These are phyloP conservation scores for Drosophila parvula DNA, from an alignment of 1,140 invertebrate species.

Conservation along the genomic window DNA sequence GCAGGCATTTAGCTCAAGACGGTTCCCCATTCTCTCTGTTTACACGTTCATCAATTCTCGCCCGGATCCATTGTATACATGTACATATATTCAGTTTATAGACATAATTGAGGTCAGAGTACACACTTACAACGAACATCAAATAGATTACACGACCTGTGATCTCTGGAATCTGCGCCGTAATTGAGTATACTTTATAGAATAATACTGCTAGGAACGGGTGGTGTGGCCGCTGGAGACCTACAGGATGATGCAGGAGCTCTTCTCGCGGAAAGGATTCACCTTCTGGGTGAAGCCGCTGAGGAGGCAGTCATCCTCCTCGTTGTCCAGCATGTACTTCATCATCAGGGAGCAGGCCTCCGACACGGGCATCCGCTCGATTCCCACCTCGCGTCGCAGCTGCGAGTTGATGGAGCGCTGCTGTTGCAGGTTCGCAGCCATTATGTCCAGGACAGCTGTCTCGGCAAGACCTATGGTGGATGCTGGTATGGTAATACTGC, in stretches of 20 bases:
- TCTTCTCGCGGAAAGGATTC: slow-evolving; percentile 98
- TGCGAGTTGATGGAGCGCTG: slow-evolving; percentile 97
- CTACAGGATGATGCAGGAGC: slow-evolving; percentile 93
- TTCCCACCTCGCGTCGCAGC: slow-evolving; percentile 94
- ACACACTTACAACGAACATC: slow-evolving; percentile 72
- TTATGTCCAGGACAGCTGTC: slow-evolving; percentile 94
- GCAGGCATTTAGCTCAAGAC: slow-evolving; percentile 65
- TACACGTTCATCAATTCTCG: slow-evolving; percentile 42
- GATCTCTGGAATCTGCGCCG: slow-evolving; percentile 28
- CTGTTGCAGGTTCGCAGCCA: slow-evolving; percentile 95
- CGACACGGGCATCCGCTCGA: slow-evolving; percentile 94
- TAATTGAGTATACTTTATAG: slow-evolving; percentile 46
- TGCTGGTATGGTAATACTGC: slow-evolving; percentile 34
- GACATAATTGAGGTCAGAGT: slow-evolving; percentile 78
- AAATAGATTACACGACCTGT: slow-evolving; percentile 60
- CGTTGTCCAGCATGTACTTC: slow-evolving; percentile 95
- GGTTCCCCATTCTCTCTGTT: slow-evolving; percentile 49
- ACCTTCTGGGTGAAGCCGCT: slow-evolving; percentile 98
- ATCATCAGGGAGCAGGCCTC: slow-evolving; percentile 96
- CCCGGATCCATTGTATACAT: slow-evolving; percentile 58
- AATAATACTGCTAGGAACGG: slow-evolving; percentile 70
- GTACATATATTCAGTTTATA: slow-evolving; percentile 76
- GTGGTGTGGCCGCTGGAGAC: slow-evolving; percentile 7
- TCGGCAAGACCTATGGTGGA: slow-evolving; percentile 91
- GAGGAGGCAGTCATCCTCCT: slow-evolving; percentile 96